These are phyloP conservation scores for Heliconius hortense DNA, from an alignment of 2,888 invertebrate species.

Conservation along the genomic window DNA sequence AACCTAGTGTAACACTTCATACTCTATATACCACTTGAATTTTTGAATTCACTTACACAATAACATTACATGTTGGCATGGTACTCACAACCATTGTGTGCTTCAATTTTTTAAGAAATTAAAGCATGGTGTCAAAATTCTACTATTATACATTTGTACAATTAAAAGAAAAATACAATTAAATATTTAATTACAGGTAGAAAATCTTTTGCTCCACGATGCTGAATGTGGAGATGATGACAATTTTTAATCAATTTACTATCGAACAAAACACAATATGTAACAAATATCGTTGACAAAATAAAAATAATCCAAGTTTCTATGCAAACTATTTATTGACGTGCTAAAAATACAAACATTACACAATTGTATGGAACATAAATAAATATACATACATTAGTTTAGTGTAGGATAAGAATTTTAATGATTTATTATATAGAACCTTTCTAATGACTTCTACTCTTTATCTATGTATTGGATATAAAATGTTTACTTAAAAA, in stretches of 20 bases:
- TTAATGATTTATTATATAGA: neutral
- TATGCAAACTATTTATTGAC: conserved; percentile 17
- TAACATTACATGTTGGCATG: no score
- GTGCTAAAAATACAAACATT: neutral
- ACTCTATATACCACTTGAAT: no score
- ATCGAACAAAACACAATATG: neutral
- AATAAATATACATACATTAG: neutral
- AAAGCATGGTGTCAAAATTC: neutral
- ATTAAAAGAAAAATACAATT: neutral
- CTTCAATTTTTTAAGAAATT: neutral
- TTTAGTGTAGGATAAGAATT: neutral
- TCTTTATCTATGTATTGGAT: neutral
- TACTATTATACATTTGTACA: neutral
- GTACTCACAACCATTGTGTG: neutral
- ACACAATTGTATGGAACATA: neutral
- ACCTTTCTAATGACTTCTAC: conserved; percentile 6
- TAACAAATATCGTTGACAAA: neutral
- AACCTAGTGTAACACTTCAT: no score
- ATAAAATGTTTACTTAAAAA: conserved; percentile 1
- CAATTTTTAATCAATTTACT: conserved; percentile 20
- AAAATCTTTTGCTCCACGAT: conserved; percentile 34
- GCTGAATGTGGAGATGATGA: conserved; percentile 38
- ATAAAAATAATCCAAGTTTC: conserved; percentile 1
- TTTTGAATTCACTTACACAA: no score
- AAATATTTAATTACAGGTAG: conserved; percentile 39